Base-by-base conservation (phyloP, 2,113 vertebrate species). In the Melanostigma gelatinosum region DNA sequence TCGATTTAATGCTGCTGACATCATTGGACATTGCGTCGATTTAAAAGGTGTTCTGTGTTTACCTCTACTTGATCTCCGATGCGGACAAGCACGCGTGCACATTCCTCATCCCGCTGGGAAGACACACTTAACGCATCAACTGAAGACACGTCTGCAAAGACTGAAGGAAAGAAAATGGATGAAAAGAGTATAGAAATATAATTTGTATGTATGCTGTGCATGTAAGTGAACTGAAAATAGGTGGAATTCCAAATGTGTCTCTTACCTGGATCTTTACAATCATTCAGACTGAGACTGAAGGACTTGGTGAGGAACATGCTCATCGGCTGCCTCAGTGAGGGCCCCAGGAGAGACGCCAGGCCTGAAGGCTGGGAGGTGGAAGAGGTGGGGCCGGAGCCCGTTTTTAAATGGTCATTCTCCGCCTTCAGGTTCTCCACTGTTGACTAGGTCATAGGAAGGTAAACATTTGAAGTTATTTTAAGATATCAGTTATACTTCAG, bases 401-500 rank as follows among this genome's bases (percentile, higher is more conserved):
- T 96, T 89, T 99, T 99, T 63, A 99, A 93, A 52, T 97, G 95
- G 89, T 98, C 96, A 0, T 99, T 99, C 92, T 99, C 98, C 0
- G 95, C 95, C 89, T 99, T 99, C 64, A 99, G 92, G 68, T 96
- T 95, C 92, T 99, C 97, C 69, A 99, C 97, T 27, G 97, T 97
- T 88, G 96, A 89, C 97, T 99, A 70, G 8, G 38, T 75, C 12
- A n/a, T 71, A 78, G 82, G 18, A n/a, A 61, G 52, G 68, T 8
- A 16, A 54, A 72, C 16, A 1, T 48, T 76, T 15, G 44, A 42
- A 48, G 36, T 38, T 38, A 40, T 8, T 67, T 44, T 20, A 60
- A 54, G 22, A 64, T 36, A 6, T 18, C 55, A 66, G 9, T 2
- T 34, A 42, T 27, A 27, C 13, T 20, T n/a, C 1, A 32, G 7